Evolutionary conservation across 1,140 invertebrate genomes (phyloP).

Genomic region (Bactericera cockerelli): DNA sequence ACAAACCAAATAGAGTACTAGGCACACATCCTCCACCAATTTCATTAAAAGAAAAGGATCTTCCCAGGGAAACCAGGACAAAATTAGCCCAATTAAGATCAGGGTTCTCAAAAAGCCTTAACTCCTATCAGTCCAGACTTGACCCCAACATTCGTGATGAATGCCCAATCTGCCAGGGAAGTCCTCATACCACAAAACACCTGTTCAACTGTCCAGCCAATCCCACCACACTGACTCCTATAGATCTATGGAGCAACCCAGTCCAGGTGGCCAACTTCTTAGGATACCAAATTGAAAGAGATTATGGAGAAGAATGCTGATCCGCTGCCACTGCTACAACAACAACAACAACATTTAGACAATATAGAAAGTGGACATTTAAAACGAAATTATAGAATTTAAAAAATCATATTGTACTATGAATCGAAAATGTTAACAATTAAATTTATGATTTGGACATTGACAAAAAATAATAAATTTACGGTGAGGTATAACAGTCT

Average conservation of each 20-base stretch:
- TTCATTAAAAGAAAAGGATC: background rate
- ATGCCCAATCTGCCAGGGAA: background rate
- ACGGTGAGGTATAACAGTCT: no score
- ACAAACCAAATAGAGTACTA: constrained; percentile 1
- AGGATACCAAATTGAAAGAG: background rate
- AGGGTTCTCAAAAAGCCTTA: background rate
- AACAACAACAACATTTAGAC: no score
- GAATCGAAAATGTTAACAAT: no score
- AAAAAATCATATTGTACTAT: no score
- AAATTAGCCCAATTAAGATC: constrained; percentile 6
- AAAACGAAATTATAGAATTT: no score
- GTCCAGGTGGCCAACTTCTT: background rate
- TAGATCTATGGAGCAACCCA: background rate
- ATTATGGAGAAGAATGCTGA: background rate
- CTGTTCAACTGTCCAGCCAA: constrained; percentile 3
- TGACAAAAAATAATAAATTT: no score
- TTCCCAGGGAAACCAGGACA: background rate
- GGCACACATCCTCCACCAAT: constrained; percentile 2
- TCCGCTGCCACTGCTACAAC: background rate
- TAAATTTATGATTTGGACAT: no score
- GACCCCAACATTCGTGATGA: background rate
- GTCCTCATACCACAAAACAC: background rate
- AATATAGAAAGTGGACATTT: no score
- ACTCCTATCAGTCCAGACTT: background rate
- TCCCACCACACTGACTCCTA: background rate